Conservation (phyloP, 2,113 vertebrate genomes). For the Oceanodroma tethys region DNA sequence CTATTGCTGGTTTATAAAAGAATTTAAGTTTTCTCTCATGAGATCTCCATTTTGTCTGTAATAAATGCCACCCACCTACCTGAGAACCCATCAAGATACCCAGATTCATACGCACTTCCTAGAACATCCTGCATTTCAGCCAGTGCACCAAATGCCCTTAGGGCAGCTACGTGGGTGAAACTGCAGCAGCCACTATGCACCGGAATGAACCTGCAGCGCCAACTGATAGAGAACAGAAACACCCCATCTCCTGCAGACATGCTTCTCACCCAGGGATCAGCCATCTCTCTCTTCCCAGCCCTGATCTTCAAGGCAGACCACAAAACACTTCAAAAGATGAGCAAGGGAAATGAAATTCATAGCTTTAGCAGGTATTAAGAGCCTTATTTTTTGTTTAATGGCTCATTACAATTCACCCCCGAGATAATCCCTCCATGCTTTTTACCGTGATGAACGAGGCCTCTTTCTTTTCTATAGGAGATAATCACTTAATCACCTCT, state of each 20-base stretch:
- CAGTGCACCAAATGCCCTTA: neutral
- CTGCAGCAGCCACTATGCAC: neutral
- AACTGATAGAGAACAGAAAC: neutral
- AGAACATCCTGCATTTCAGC: neutral
- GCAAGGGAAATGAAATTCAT: neutral
- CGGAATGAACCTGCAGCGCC: neutral
- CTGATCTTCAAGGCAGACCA: neutral
- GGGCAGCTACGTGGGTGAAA: constrained; percentile 37
- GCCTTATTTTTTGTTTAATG: neutral
- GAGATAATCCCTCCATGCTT: neutral
- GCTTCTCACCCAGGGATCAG: neutral
- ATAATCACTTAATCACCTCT: neutral
- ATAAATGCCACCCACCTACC: neutral
- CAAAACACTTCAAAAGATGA: neutral
- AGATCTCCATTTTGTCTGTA: neutral
- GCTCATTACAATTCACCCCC: neutral
- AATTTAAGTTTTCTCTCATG: neutral
- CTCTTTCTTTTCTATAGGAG: neutral
- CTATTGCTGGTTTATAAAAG: neutral
- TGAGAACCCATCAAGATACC: neutral
- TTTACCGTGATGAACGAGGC: neutral
- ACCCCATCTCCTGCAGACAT: neutral
- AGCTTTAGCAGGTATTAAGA: neutral
- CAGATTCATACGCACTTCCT: neutral
- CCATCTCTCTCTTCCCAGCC: neutral